These are phyloP conservation scores for Eurytemora carolleeae DNA, from an alignment of 1,140 invertebrate species.

Conservation along the genomic window DNA sequence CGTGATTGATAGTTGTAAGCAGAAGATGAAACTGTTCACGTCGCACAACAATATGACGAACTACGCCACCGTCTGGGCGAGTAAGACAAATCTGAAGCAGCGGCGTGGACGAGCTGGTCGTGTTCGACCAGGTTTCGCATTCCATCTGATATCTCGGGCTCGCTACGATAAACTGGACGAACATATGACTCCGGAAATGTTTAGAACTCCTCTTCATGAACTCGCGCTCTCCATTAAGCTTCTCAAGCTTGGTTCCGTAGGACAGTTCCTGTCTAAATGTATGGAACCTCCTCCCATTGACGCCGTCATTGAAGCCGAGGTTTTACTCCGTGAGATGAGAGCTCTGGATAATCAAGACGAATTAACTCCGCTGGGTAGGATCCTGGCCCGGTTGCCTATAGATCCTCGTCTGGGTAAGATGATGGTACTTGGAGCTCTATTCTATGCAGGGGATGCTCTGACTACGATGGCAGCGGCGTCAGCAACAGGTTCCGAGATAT, in stretches of 20 bases:
- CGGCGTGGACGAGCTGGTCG: conserved; percentile 72
- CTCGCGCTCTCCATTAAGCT: conserved; percentile 62
- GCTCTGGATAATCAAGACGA: conserved; percentile 64
- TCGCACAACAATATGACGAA: conserved; percentile 89
- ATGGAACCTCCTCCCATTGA: conserved; percentile 82
- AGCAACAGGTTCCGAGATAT: conserved; percentile 75
- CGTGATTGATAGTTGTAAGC: conserved; percentile 84
- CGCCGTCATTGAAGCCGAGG: conserved; percentile 76
- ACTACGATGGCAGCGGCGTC: conserved; percentile 84
- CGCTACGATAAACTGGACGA: conserved; percentile 57
- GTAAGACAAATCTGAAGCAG: conserved; percentile 73
- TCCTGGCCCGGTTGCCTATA: conserved; percentile 74
- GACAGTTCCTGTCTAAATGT: conserved; percentile 78
- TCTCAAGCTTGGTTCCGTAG: conserved; percentile 64
- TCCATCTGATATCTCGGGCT: conserved; percentile 58
- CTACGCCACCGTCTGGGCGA: conserved; percentile 82
- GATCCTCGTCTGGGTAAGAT: conserved; percentile 84
- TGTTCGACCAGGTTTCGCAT: conserved; percentile 65
- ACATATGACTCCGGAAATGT: conserved; percentile 84
- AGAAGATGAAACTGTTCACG: conserved; percentile 84
- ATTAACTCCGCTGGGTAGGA: conserved; percentile 66
- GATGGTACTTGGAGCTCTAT: conserved; percentile 70
- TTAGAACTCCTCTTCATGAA: conserved; percentile 80
- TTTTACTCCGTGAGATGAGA: conserved; percentile 47
- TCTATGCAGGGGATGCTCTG: conserved; percentile 65